Percentiles rank a stretch among this genome's conserved stretches.
Evolutionary conservation across 1,140 invertebrate genomes (phyloP).

Genomic region (Diploscapter pachys): DNA sequence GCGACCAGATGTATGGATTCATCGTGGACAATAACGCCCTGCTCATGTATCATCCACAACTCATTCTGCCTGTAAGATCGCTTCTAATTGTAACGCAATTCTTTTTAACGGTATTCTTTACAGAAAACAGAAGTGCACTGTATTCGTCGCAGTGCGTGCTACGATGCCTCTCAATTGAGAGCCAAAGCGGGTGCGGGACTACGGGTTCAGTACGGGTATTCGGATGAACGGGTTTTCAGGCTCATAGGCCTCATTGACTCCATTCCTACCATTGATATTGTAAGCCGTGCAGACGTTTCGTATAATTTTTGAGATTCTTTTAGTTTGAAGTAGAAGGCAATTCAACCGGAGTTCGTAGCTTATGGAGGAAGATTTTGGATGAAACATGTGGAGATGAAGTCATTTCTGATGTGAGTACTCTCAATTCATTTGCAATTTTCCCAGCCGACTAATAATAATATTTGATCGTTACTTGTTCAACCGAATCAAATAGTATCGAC

Average conservation of each 20-base stretch:
- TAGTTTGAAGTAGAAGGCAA: conserved; percentile 50
- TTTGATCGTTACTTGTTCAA: no score
- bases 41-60: conserved; percentile 51
- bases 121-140: conserved; percentile 45
- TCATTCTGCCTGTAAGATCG: conserved; percentile 39
- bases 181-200: conserved; percentile 41
- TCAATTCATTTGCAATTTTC: no score
- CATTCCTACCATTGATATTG: conserved; percentile 51
- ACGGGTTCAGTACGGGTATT: conserved; percentile 49
- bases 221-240: conserved; percentile 50
- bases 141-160: conserved; percentile 52
- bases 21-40: conserved; percentile 58
- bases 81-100: conserved; percentile 5
- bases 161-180: conserved; percentile 41
- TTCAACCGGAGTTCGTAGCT: conserved; percentile 35
- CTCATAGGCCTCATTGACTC: conserved; percentile 52
- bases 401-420: conserved; percentile 28
- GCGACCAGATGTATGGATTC: conserved; percentile 48
- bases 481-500: no score
- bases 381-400: conserved; percentile 40
- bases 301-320: conserved; percentile 23
- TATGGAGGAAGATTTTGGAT: conserved; percentile 41
- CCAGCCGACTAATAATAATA: no score
- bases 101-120: conserved; percentile 21
- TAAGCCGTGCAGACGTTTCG: conserved; percentile 7